Conservation (phyloP, 2,113 vertebrate genomes). For the Catharus minimus region DNA sequence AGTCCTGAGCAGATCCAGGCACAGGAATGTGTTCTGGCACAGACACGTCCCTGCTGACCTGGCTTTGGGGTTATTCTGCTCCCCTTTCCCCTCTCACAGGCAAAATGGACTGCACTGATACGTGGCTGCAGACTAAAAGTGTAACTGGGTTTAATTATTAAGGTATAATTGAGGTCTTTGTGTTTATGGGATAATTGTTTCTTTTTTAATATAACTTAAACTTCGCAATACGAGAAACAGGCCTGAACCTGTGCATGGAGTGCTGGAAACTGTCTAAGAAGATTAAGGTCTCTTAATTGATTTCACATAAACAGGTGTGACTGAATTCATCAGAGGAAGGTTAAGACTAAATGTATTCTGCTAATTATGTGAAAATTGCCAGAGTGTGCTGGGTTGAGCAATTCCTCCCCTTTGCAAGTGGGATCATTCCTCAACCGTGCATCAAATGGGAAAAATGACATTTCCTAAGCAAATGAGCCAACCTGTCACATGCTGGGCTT, state of each 20-base stretch:
- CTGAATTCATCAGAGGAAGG: conserved; percentile 65
- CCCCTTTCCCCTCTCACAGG: neutral
- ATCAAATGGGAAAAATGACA: conserved; percentile 32
- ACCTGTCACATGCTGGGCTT: neutral
- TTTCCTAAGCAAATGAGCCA: conserved; percentile 33
- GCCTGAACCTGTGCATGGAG: conserved; percentile 59
- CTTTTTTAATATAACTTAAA: conserved; percentile 65
- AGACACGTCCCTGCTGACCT: neutral
- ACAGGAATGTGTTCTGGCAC: neutral
- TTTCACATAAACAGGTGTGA: conserved; percentile 73
- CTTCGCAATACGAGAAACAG: conserved; percentile 55
- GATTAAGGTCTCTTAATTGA: conserved; percentile 73
- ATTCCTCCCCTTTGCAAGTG: conserved; percentile 7
- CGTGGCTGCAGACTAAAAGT: conserved; percentile 13
- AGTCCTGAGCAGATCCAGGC: neutral
- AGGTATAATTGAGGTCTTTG: conserved; percentile 53
- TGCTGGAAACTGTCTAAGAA: conserved; percentile 63
- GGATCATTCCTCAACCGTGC: neutral
- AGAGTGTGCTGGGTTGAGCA: conserved; percentile 59
- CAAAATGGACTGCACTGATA: neutral
- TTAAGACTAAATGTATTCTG: conserved; percentile 53
- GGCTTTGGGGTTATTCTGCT: neutral
- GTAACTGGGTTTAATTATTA: conserved; percentile 54
- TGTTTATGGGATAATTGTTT: conserved; percentile 68
- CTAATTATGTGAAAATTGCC: conserved; percentile 65